A percentile compares a stretch with the other conserved stretches of the same genome.
Conservation (phyloP, 2,797 vertebrate genomes). For the Chelon labrosus region DNA sequence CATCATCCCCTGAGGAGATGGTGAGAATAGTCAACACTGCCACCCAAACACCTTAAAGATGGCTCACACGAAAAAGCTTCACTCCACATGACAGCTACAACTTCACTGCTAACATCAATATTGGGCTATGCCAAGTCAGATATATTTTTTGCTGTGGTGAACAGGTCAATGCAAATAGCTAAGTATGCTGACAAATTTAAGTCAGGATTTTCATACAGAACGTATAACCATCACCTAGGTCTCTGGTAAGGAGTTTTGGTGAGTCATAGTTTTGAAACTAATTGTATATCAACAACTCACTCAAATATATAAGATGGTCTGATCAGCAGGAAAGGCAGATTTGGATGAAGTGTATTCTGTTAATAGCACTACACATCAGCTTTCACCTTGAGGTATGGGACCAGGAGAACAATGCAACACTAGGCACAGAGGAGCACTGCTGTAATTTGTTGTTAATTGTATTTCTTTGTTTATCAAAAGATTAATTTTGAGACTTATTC, state of each 20-base stretch:
- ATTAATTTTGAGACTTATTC: slow-evolving; percentile 8
- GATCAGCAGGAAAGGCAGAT: slow-evolving; percentile 66
- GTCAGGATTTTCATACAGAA: slow-evolving; percentile 49
- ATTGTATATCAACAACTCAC: slow-evolving; percentile 50
- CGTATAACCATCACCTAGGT: slow-evolving; percentile 52
- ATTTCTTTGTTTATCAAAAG: slow-evolving; percentile 49
- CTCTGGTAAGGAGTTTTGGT: slow-evolving; percentile 50
- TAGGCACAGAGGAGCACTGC: slow-evolving; percentile 75
- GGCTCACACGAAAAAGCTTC: slow-evolving; percentile 81
- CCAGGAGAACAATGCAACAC: slow-evolving; percentile 60
- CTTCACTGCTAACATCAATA: slow-evolving; percentile 82
- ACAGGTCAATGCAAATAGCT: slow-evolving; percentile 77
- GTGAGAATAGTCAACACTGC: slow-evolving; percentile 77
- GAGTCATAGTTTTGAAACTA: slow-evolving; percentile 49
- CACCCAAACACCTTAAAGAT: slow-evolving; percentile 79
- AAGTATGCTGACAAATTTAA: slow-evolving; percentile 71
- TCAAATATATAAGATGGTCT: slow-evolving; percentile 50
- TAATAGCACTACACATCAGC: slow-evolving; percentile 66
- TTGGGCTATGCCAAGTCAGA: slow-evolving; percentile 80
- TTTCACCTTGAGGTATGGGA: slow-evolving; percentile 74
- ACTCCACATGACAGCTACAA: slow-evolving; percentile 85
- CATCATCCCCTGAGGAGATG: slow-evolving; percentile 64
- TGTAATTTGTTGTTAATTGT: slow-evolving; percentile 79
- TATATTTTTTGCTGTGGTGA: slow-evolving; percentile 81
- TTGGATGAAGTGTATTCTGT: slow-evolving; percentile 67